Evolutionary conservation across 1,140 invertebrate species (phyloP).

Genomic region (Psix sp.): DNA sequence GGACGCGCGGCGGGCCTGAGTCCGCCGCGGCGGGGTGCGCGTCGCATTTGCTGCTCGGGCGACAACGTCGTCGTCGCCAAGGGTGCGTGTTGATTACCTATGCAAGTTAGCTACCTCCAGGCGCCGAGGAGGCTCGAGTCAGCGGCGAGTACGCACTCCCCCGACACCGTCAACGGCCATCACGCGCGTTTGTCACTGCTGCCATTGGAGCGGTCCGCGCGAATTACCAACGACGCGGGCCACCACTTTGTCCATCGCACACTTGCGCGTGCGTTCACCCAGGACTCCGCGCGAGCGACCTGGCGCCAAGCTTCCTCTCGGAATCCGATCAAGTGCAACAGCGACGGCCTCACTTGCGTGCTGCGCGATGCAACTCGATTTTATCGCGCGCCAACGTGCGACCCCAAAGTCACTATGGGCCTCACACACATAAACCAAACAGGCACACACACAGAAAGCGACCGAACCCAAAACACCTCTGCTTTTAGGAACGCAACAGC

Average conservation of each 20-base stretch:
- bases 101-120: too few species aligned
- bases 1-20: conserved; percentile 7
- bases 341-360: conserved; percentile 46
- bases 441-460: background rate
- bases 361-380: conserved; percentile 45
- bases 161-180: conserved; percentile 71
- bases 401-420: conserved; percentile 41
- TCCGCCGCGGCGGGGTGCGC: too few species aligned
- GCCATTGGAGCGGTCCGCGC: conserved; percentile 69
- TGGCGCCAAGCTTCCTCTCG: conserved; percentile 23
- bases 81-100: too few species aligned
- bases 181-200: conserved; percentile 73
- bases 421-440: background rate
- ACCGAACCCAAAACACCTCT: background rate
- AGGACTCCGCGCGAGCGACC: conserved; percentile 3
- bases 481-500: background rate
- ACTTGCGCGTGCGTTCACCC: conserved; percentile 10
- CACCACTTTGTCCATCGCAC: conserved; percentile 6
- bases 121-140: conserved; percentile 1
- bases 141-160: conserved; percentile 16
- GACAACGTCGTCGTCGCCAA: too few species aligned
- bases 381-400: conserved; percentile 51
- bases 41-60: too few species aligned
- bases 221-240: conserved; percentile 58
- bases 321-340: conserved; percentile 19